Base-by-base conservation (phyloP, 2,888 invertebrate species). In the Chironomus tentans region DNA sequence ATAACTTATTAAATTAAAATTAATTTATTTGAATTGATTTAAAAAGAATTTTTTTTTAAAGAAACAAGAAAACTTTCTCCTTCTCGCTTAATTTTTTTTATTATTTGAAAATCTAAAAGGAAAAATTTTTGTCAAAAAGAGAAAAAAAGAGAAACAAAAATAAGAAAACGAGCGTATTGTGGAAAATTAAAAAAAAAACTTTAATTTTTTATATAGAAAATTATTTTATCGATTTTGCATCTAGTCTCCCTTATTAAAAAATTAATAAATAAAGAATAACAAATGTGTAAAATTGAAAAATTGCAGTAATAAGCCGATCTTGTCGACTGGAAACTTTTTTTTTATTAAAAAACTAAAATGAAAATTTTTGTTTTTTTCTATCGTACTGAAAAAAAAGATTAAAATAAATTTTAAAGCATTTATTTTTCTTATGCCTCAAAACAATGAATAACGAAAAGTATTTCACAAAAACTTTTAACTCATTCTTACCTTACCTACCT, bases 221-320 rank as follows among this genome's bases (percentile, higher is more conserved):
- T 72, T 72, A 72, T 72, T 72, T 72, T 62, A 72, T 74, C 68
- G 74, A 74, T 74, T 73, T 74, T 74, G 74, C 74, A 74, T 74
- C 74, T 74, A 74, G 74, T 74, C 74, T 74, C 73, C 28, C 74
- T 74, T 74, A 62, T 68, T 46, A 72, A 56, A 47, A 38, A 38
- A 70, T 56, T 15, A 56, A 56, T 56, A 70, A 70, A 47, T 22
- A 47, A 50, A 38, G 38, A 50, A 74, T 68, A 74, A 48, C n/a
- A 12, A 74, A 47, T 38, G 13, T 65, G 68, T 74, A 74, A 74
- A 74, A 65, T 73, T 74, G 68, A 74, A n/a, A n/a, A 38, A 46
- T 46, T 38, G 65, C 74, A 74, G 74, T 71, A 68, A 74, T 65
- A 65, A 65, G 68, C 74, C 68, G 65, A 65, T 74, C 74, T 74